Conservation (phyloP, 2,797 vertebrate genomes). For the Spinibarbus caldwelli region DNA sequence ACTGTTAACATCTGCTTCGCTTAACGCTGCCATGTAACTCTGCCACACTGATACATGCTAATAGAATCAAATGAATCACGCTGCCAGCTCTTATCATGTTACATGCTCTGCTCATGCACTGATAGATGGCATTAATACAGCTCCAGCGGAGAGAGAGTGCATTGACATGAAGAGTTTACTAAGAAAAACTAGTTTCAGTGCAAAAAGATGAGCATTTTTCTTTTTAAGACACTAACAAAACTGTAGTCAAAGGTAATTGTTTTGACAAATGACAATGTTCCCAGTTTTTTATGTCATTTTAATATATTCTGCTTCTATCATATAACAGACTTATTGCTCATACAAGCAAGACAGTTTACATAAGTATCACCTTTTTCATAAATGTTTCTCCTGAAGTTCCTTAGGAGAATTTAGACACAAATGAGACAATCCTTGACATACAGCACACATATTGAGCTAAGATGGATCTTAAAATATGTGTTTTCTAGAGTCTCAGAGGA, state of each 20-base stretch:
- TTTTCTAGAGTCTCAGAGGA: not conserved
- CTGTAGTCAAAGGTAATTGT: not conserved
- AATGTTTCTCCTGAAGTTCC: no score
- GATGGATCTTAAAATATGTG: not conserved
- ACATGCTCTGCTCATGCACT: conserved; percentile 55
- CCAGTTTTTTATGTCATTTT: not conserved
- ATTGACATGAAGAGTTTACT: conserved; percentile 15
- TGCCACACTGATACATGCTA: conserved; percentile 59
- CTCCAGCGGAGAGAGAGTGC: conserved; percentile 1
- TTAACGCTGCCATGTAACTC: conserved; percentile 67
- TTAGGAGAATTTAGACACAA: not conserved
- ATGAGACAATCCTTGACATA: not conserved
- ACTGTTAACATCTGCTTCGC: conserved; percentile 88
- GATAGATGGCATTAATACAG: conserved; percentile 58
- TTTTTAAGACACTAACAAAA: not conserved
- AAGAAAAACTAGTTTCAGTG: not conserved
- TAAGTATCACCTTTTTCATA: not conserved
- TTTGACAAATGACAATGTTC: not conserved
- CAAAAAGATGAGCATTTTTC: not conserved
- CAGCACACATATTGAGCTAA: not conserved
- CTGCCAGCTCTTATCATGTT: conserved; percentile 64
- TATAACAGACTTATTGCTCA: not conserved
- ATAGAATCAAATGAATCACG: conserved; percentile 69
- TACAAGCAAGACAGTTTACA: not conserved
- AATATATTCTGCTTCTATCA: not conserved